Evolutionary conservation across 2,888 invertebrate species (phyloP).

Genomic region (Urechis unicinctus): DNA sequence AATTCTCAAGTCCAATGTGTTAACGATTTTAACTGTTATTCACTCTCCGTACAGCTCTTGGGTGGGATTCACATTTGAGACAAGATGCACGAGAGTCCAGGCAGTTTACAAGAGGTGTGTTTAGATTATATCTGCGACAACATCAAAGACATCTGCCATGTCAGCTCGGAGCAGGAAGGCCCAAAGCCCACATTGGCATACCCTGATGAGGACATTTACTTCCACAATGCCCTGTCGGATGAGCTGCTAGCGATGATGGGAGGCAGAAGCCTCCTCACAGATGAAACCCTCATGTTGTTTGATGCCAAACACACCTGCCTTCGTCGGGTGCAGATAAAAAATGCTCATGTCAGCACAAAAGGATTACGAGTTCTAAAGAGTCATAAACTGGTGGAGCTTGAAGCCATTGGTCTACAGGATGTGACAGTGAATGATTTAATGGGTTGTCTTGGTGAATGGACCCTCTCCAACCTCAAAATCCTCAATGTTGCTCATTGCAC

Average conservation of each 20-base stretch:
- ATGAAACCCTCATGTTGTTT: conserved; percentile 61
- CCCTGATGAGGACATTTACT: conserved; percentile 36
- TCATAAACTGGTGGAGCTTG: conserved; percentile 61
- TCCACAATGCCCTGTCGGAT: conserved; percentile 41
- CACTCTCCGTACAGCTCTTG: too few relatives aligned
- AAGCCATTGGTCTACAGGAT: conserved; percentile 57
- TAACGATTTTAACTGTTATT: too few relatives aligned
- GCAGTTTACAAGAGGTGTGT: conserved; percentile 61
- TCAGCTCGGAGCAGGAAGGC: conserved; percentile 12
- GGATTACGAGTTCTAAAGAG: conserved; percentile 60
- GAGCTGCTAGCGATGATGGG: conserved; percentile 54
- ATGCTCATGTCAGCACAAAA: conserved; percentile 58
- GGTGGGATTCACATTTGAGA: too few relatives aligned
- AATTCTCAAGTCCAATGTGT: too few relatives aligned
- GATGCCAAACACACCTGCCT: conserved; percentile 59
- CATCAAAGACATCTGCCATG: conserved; percentile 55
- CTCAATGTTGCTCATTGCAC: conserved; percentile 61
- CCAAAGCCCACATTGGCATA: conserved; percentile 28
- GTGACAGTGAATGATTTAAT: conserved; percentile 60
- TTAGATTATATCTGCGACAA: conserved; percentile 63
- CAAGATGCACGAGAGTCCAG: conserved; percentile 60
- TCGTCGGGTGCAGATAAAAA: conserved; percentile 58
- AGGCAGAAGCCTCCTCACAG: conserved; percentile 58
- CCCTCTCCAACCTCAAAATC: conserved; percentile 58
- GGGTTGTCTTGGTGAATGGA: conserved; percentile 64